Conservation (phyloP, 2,888 invertebrate species). For the Nomada fucata region DNA sequence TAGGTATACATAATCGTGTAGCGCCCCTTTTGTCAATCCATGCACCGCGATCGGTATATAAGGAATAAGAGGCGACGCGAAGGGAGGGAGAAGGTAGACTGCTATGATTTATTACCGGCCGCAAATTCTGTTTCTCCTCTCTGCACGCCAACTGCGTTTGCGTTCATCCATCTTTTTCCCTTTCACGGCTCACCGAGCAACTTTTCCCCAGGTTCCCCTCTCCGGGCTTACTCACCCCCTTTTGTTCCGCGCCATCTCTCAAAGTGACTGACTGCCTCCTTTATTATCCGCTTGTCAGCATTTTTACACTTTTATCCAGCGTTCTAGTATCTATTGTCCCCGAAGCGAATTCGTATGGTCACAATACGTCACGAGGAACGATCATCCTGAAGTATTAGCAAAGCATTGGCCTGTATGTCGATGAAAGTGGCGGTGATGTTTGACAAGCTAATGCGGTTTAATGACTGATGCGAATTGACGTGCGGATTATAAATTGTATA, state of each 20-base stretch:
- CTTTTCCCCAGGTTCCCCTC: slow-evolving; percentile 60
- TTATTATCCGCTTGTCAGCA: slow-evolving; percentile 84
- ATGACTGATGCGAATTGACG: slow-evolving; percentile 36
- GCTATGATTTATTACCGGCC: slow-evolving; percentile 83
- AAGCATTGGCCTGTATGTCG: slow-evolving; percentile 27
- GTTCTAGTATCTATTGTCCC: slow-evolving; percentile 76
- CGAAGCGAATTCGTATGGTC: slow-evolving; percentile 70
- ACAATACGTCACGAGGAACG: slow-evolving; percentile 67
- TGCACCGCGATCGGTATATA: slow-evolving; percentile 53
- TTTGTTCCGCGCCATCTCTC: slow-evolving; percentile 83
- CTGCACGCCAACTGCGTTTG: slow-evolving; percentile 82
- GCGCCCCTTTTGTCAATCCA: slow-evolving; percentile 61
- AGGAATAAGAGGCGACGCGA: slow-evolving; percentile 62
- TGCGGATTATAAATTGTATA: slow-evolving; percentile 45
- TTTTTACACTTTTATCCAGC: slow-evolving; percentile 84
- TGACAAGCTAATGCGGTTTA: slow-evolving; percentile 58
- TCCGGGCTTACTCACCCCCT: slow-evolving; percentile 65
- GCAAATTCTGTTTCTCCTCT: slow-evolving; percentile 83
- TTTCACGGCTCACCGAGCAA: slow-evolving; percentile 82
- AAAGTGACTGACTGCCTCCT: slow-evolving; percentile 84
- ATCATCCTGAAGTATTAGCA: slow-evolving; percentile 42
- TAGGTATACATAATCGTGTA: slow-evolving; percentile 59
- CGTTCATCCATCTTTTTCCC: slow-evolving; percentile 84
- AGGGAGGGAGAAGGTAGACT: slow-evolving; percentile 74
- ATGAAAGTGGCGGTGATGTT: slow-evolving; percentile 29